Base-by-base conservation (phyloP, 1,140 invertebrate genomes). In the Pachypeltis micranthus region DNA sequence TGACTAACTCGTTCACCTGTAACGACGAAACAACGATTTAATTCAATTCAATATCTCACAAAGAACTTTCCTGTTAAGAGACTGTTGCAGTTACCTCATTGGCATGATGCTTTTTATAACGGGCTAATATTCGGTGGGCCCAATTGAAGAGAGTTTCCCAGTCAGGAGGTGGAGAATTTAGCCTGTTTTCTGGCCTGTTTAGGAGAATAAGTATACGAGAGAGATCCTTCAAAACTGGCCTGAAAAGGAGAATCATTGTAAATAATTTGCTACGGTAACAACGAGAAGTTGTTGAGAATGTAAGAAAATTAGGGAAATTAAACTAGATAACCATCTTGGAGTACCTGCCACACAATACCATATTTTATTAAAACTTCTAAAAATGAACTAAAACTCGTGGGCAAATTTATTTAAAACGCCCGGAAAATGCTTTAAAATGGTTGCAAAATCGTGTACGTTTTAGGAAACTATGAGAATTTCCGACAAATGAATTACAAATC, bases 111-210 rank as follows among this genome's bases (percentile, higher is more conserved):
- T 84, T 78, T 68, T 84, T 86, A 72, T 85, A 86, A 63, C 85
- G 77, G 69, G 83, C 80, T 26, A 87, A 73, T 47, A 86, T 80
- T 73, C 85, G 77, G 69, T 87, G 84, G 3, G 84, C 85, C 86
- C 85, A 87, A 63, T 80, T 81, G 44, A 85, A 78, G 1, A 88
- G 76, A 61, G 84, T 79, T 63, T 85, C 80, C 86, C 86, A 88
- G 69, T 88, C 86, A n/a, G 85, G 81, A n/a, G 86, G 86, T 1
- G 83, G 81, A 23, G 84, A 76, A 16, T 79, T 74, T 62, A 86
- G 80, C 63, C 81, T 80, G 54, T 85, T 82, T 3, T 83, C 79
- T 28, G 78, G 77, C 70, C 83, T 80, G 70, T 87, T 88, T 29
- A 87, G 74, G 56, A 88, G 73, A 63, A 87, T 81, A 44, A 88